Evolutionary conservation across 2,888 invertebrate genomes (phyloP), one percentile per base, ranked within the genome.

Genomic region (Allolobophora icterica): DNA sequence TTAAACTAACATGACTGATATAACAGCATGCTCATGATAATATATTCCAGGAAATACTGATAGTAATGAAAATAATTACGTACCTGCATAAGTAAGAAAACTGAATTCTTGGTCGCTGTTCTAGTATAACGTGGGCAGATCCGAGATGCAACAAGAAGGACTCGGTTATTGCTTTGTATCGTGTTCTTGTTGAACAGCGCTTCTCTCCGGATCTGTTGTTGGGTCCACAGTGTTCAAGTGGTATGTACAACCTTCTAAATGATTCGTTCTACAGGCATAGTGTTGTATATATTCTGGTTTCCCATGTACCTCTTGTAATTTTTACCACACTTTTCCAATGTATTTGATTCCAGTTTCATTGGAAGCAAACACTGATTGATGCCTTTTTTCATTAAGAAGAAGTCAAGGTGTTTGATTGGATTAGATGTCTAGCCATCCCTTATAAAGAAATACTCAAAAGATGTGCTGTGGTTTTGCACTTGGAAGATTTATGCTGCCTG

Each of bases 51-150:
- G 71, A 17, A 71, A 71, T 71, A 71, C n/a, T 6, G 71, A 71
- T 71, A 71, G 2, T 5, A n/a, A n/a, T 30, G 71, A 71, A n/a
- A 71, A n/a, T n/a, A 6, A 45, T n/a, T n/a, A n/a, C 3, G 5
- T n/a, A 71, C 0, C 11, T 30, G 71, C 71, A 71, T n/a, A 30
- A 58, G 24, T 8, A 71, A n/a, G 30, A 71, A n/a, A 71, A n/a
- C 30, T 11, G 71, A 71, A 71, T 71, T 71, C n/a, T 71, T 71
- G 71, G 30, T 30, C 13, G 71, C 71, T 71, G 38, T 71, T 84
- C 71, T 84, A 91, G 91, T 24, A 84, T 91, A 42, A 58, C 71
- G n/a, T 91, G 91, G 91, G 58, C 45, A 8, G 91, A 91, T 58
- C 83, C 91, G 30, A 84, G 45, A 38, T 91, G 91, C 90, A 84